Percentiles rank a stretch among this genome's conserved stretches.
Conservation (phyloP, 2,888 invertebrate genomes). For the Rotaria sp. region DNA sequence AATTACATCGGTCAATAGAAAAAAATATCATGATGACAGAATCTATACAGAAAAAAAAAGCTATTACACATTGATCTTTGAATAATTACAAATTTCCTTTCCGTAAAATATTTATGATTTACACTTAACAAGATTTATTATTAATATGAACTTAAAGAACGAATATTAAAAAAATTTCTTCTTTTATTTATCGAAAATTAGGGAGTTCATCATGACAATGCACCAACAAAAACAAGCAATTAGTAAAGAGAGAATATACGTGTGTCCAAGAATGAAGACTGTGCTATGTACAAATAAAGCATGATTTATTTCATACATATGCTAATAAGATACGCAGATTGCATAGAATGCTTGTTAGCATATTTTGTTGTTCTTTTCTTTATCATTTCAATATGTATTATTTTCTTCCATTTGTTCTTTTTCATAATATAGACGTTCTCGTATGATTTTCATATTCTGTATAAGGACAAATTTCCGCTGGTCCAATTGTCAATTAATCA, state of each 20-base stretch:
- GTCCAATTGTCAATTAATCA: not conserved
- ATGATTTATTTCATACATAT: not conserved
- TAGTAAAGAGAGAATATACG: not conserved
- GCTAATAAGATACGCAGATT: not conserved
- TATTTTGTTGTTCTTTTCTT: not conserved
- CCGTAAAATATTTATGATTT: too few relatives aligned
- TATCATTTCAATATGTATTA: not conserved
- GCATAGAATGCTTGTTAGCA: not conserved
- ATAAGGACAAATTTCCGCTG: not conserved
- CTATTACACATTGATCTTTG: too few relatives aligned
- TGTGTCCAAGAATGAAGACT: not conserved
- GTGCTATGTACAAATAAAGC: not conserved
- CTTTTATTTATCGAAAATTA: not conserved
- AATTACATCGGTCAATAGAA: not conserved
- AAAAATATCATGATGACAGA: not conserved
- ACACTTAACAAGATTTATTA: not conserved
- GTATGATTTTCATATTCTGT: not conserved
- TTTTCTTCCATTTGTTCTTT: not conserved
- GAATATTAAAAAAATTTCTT: too few relatives aligned
- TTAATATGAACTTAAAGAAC: not conserved
- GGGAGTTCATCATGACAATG: not conserved
- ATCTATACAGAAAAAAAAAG: too few relatives aligned
- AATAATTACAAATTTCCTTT: too few relatives aligned
- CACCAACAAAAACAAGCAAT: not conserved
- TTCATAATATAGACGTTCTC: not conserved